These are phyloP conservation scores for Neotragus moschatus DNA, from an alignment of 2,113 vertebrate species.

Conservation along the genomic window DNA sequence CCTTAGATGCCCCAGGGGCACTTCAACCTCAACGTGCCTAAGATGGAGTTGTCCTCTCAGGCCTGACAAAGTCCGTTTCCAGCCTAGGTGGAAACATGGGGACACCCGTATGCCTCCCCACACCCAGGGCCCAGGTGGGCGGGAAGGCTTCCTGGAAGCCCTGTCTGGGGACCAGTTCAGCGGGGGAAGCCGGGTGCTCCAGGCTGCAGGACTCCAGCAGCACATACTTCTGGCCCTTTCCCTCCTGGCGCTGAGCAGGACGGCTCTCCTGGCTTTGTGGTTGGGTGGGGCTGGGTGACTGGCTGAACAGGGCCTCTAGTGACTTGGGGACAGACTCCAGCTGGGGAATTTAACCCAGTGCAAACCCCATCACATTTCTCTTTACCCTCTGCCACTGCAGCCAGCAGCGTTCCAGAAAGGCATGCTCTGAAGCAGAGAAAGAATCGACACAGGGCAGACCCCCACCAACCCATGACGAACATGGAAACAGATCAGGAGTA, in stretches of 20 bases:
- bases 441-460: accelerated
- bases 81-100: background rate
- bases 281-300: background rate
- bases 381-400: background rate
- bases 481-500: accelerated
- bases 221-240: background rate
- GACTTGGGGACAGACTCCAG: background rate
- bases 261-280: background rate
- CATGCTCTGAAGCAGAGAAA: background rate
- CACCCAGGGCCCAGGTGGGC: background rate
- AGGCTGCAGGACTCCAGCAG: background rate
- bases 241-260: background rate
- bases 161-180: background rate
- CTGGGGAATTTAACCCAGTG: background rate
- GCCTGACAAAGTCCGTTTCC: background rate
- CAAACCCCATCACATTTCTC: background rate
- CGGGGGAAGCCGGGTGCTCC: background rate
- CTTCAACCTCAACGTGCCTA: background rate
- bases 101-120: background rate
- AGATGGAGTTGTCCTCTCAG: background rate
- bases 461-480: background rate
- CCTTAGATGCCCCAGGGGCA: background rate
- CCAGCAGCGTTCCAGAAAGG: background rate
- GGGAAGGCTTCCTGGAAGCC: background rate
- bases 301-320: background rate